Percentiles rank a stretch among this genome's conserved stretches.
phyloP scores from a whole-genome alignment of 2,888 invertebrate genomes.

The Callinectes sapidus region DNA sequence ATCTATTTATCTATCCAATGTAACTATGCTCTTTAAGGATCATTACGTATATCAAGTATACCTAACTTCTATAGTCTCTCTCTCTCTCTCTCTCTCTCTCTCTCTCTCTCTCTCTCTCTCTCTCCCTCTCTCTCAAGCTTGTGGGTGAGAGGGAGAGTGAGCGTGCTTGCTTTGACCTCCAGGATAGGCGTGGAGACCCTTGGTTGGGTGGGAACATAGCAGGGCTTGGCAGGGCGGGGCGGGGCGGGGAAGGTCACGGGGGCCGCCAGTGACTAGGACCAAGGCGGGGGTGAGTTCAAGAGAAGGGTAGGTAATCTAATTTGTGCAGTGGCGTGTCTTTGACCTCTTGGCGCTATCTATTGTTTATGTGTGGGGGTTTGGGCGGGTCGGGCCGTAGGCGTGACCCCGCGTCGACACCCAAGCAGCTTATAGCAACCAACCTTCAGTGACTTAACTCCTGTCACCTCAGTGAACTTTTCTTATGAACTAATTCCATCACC shows the following conservation, averaged over 20 bases:
- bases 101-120: slow-evolving; percentile 1
- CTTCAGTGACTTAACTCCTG: neutral
- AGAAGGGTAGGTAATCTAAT: neutral
- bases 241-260: neutral
- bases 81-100: slow-evolving; percentile 1
- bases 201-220: neutral
- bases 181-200: slow-evolving; percentile 8
- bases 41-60: too few species aligned
- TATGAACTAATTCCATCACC: neutral
- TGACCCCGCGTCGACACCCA: neutral
- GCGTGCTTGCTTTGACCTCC: neutral
- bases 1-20: neutral
- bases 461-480: neutral
- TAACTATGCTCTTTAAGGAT: neutral
- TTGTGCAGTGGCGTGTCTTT: neutral
- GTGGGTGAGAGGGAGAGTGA: neutral
- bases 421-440: neutral
- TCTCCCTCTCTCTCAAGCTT: neutral
- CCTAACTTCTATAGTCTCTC: neutral
- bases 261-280: neutral
- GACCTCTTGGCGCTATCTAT: neutral
- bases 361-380: neutral
- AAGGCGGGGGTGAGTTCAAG: neutral
- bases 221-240: neutral
- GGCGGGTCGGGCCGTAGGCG: neutral